Evolutionary conservation across 1,140 invertebrate species (phyloP).

Genomic region (Mactra quadrangularis): DNA sequence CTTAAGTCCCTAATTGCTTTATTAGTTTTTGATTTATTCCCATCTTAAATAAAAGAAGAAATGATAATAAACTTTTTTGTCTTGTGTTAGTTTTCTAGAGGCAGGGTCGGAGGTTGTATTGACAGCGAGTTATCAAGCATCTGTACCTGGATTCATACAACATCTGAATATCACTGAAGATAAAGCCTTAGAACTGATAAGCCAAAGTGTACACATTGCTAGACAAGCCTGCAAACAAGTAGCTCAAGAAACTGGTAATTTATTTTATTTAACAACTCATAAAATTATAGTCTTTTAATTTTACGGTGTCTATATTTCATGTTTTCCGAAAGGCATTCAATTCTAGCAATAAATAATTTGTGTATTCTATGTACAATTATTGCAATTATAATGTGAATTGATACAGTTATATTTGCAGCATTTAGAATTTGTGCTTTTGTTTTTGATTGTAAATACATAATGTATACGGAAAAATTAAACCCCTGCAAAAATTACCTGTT

Average conservation of each 20-base stretch:
- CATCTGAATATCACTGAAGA: conserved; percentile 87
- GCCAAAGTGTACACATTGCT: conserved; percentile 80
- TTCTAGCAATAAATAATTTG: background rate
- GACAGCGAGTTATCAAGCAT: conserved; percentile 95
- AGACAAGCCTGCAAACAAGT: conserved; percentile 60
- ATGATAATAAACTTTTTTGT: no score
- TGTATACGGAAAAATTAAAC: no score
- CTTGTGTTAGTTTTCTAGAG: conserved; percentile 83
- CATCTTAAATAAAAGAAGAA: no score
- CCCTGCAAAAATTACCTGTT: no score
- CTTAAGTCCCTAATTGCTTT: no score
- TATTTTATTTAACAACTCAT: background rate
- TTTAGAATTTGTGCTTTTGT: no score
- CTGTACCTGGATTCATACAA: conserved; percentile 89
- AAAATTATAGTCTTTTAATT: background rate
- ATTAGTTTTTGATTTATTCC: no score
- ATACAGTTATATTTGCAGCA: no score
- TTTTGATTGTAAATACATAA: no score
- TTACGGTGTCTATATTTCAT: background rate
- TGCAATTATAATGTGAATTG: no score
- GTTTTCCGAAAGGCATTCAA: background rate
- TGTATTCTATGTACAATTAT: background rate
- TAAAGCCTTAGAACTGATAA: conserved; percentile 88
- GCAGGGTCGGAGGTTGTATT: conserved; percentile 93
- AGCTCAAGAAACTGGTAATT: conserved; percentile 51